A percentile compares a stretch with the other conserved stretches of the same genome.
Evolutionary conservation across 2,888 invertebrate genomes (phyloP).

Genomic region (Muscina levida): DNA sequence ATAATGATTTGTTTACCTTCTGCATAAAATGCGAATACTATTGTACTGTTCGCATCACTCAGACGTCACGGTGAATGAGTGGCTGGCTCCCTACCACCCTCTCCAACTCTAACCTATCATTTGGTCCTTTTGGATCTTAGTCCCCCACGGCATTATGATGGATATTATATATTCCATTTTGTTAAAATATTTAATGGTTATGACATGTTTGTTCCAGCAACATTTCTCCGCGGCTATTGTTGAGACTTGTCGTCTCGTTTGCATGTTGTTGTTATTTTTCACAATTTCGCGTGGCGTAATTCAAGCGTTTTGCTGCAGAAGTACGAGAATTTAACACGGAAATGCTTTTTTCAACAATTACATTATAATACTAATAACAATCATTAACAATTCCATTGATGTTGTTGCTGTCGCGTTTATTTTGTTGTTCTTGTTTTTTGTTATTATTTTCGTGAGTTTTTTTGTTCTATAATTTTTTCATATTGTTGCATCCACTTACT

Average conservation of each 20-base stretch:
- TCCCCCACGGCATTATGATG: background rate
- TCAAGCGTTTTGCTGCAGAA: slow-evolving; percentile 39
- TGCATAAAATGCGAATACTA: slow-evolving; percentile 24
- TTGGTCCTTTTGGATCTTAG: too few species aligned
- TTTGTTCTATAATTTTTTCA: too few species aligned
- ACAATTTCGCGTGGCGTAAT: background rate
- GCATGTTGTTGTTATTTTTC: slow-evolving; percentile 14
- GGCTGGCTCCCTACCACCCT: background rate
- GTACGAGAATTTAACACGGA: slow-evolving; percentile 60
- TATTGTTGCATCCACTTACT: slow-evolving; percentile 2
- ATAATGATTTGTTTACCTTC: slow-evolving; percentile 32
- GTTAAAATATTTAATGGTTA: slow-evolving; percentile 31
- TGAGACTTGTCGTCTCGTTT: background rate
- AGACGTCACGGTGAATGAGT: slow-evolving; percentile 9
- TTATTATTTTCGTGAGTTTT: too few species aligned
- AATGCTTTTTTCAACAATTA: slow-evolving; percentile 49
- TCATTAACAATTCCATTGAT: background rate
- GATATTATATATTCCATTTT: slow-evolving; percentile 28
- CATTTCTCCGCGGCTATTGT: background rate
- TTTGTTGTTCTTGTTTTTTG: too few species aligned
- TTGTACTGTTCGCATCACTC: slow-evolving; percentile 14
- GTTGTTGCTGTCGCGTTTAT: too few species aligned
- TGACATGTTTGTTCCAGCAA: slow-evolving; percentile 27
- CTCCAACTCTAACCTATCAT: too few species aligned
- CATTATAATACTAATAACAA: slow-evolving; percentile 29